These are phyloP conservation scores for Limonius californicus DNA, from an alignment of 1,140 invertebrate genomes.

Conservation along the genomic window DNA sequence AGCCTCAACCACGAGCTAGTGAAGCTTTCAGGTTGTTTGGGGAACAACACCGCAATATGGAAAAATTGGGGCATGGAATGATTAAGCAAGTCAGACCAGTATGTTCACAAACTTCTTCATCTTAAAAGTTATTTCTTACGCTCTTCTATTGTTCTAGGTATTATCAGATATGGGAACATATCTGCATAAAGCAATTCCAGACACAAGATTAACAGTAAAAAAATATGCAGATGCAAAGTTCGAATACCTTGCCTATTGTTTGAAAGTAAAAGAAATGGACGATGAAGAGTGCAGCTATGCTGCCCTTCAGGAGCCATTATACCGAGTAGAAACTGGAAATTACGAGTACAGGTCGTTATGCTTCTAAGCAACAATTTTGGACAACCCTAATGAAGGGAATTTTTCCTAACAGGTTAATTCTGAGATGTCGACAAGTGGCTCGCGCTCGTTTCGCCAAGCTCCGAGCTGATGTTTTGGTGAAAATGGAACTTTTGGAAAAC, in stretches of 20 bases:
- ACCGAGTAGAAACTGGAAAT: constrained; percentile 97
- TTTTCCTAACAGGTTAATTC: constrained; percentile 62
- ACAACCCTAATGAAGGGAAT: background rate
- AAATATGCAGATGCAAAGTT: constrained; percentile 98
- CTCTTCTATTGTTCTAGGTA: too few species aligned
- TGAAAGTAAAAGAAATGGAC: constrained; percentile 98
- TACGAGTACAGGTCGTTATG: constrained; percentile 88
- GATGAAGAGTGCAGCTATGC: constrained; percentile 96
- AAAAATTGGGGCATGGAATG: constrained; percentile 87
- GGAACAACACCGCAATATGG: constrained; percentile 89
- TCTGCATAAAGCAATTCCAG: constrained; percentile 94
- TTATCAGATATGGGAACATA: constrained; percentile 93
- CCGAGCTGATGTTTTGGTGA: constrained; percentile 91
- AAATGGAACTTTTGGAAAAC: constrained; percentile 94
- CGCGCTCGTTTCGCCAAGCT: constrained; percentile 86
- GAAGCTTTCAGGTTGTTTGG: constrained; percentile 95
- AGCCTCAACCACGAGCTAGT: constrained; percentile 91
- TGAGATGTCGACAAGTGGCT: constrained; percentile 94
- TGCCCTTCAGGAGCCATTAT: constrained; percentile 92
- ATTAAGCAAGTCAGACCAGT: constrained; percentile 89
- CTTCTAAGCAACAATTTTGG: background rate
- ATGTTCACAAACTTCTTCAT: too few species aligned
- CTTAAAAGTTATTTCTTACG: too few species aligned
- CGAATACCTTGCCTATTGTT: constrained; percentile 96
- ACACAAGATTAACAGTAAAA: constrained; percentile 94